Base-by-base conservation (phyloP, 2,797 vertebrate genomes). In the Thamnophis elegans region DNA sequence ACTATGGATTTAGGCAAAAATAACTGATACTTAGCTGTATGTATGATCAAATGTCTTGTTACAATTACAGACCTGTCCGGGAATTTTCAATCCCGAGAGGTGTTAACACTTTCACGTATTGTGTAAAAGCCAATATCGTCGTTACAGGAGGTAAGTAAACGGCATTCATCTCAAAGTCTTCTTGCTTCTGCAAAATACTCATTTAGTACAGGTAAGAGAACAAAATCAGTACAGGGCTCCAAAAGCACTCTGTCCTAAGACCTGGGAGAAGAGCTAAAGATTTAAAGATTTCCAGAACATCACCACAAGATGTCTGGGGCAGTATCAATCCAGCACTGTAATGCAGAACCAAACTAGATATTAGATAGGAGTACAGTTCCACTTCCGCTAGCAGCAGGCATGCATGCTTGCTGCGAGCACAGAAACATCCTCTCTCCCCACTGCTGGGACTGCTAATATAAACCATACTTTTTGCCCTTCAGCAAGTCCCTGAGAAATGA, bases 81-180 rank as follows among this genome's bases (percentile, higher is more conserved):
- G 97, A 97, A 88, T 97, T 98, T 96, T 97, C 97, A 87, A 96
- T 98, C 65, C 97, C 96, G 54, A 95, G 88, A 95, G 97, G 98
- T 92, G 96, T 97, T 25, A 98, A 97, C 92, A 96, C 96, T 2
- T 98, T 98, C 91, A 96, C 96, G 26, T 98, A 97, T 91, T 98
- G 97, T 91, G 1, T 59, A 90, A 98, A 97, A 95, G 97, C 97
- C 55, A 97, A 98, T 47, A 94, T 97, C 16, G 85, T 98, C 92
- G 95, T 97, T 93, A 98, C 97, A 5, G 98, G 97, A 65, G 97
- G 97, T 98, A 96, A 96, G 97, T 96, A 28, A 0, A n/a, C 20
- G 0, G 0, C 0, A 10, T 88, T 56, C 58, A 60, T 60, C 60
- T 28, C 85, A 59, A 88, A 89, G 10, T 36, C 9, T 54, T 78